Conservation (phyloP, 1,140 invertebrate species). For the Melipona quadrifasciata region DNA sequence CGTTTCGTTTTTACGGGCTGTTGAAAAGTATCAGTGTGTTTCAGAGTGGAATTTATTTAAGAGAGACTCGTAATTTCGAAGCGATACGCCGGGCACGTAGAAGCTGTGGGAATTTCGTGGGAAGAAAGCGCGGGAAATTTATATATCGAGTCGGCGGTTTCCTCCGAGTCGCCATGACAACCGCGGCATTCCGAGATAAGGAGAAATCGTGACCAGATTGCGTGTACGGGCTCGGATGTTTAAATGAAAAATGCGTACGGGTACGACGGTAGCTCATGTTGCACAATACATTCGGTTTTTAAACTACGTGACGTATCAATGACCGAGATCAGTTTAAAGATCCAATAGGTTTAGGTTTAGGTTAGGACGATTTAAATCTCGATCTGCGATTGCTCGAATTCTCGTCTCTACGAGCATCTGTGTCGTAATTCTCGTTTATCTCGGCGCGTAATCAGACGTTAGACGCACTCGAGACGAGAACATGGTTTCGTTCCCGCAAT, state of each 20-base stretch:
- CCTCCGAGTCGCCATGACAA: slow-evolving; percentile 40
- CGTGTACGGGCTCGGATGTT: slow-evolving; percentile 27
- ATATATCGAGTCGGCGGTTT: slow-evolving; percentile 32
- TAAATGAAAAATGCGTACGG: slow-evolving; percentile 23
- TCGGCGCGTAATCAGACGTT: neutral
- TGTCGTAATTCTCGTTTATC: neutral
- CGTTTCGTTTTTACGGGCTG: neutral
- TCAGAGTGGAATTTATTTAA: neutral
- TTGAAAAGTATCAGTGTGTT: neutral
- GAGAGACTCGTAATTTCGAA: neutral
- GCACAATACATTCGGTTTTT: slow-evolving; percentile 16
- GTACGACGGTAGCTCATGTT: neutral
- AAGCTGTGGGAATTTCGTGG: neutral
- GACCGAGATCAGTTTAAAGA: neutral
- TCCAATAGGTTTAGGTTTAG: neutral
- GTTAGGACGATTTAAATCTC: neutral
- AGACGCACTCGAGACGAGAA: neutral
- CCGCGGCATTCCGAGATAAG: slow-evolving; percentile 47
- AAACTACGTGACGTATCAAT: neutral
- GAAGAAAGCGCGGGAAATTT: slow-evolving; percentile 40
- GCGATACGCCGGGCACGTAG: no score
- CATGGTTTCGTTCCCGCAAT: neutral
- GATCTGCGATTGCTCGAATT: neutral
- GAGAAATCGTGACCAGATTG: slow-evolving; percentile 53
- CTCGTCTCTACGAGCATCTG: no score